Evolutionary conservation across 2,888 invertebrate genomes (phyloP).

Genomic region (Melinaea menophilus): DNA sequence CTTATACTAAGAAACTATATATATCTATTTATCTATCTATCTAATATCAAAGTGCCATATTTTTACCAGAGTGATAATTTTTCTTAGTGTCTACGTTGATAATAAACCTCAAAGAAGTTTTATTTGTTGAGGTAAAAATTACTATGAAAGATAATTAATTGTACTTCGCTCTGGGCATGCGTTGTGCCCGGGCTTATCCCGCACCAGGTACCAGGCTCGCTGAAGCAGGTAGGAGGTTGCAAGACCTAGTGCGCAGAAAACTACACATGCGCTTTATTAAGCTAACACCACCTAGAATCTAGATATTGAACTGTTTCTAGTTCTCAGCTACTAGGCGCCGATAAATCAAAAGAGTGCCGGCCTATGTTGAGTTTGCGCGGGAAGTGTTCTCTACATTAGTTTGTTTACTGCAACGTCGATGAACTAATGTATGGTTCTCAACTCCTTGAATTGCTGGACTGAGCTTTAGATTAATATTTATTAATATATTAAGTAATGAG

Average conservation of each 20-base stretch:
- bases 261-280: conserved; percentile 24
- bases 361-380: conserved; percentile 11
- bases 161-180: conserved; percentile 16
- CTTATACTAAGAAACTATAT: too few species aligned
- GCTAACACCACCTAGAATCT: conserved; percentile 8
- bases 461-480: too few species aligned
- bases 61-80: too few species aligned
- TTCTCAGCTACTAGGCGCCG: conserved; percentile 12
- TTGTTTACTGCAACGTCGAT: conserved; percentile 6
- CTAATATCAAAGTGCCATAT: too few species aligned
- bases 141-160: neutral
- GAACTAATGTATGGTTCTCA: conserved; percentile 5
- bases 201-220: conserved; percentile 10
- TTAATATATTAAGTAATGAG: too few species aligned
- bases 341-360: conserved; percentile 1
- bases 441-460: neutral
- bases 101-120: neutral
- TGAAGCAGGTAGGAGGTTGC: conserved; percentile 9
- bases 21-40: too few species aligned
- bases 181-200: conserved; percentile 14
- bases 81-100: too few species aligned
- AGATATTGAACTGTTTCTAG: conserved; percentile 17
- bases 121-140: neutral
- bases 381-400: conserved; percentile 8
- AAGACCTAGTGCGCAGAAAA: conserved; percentile 18